Evolutionary conservation across 1,140 invertebrate species (phyloP).

Genomic region (Drosophila saltans): DNA sequence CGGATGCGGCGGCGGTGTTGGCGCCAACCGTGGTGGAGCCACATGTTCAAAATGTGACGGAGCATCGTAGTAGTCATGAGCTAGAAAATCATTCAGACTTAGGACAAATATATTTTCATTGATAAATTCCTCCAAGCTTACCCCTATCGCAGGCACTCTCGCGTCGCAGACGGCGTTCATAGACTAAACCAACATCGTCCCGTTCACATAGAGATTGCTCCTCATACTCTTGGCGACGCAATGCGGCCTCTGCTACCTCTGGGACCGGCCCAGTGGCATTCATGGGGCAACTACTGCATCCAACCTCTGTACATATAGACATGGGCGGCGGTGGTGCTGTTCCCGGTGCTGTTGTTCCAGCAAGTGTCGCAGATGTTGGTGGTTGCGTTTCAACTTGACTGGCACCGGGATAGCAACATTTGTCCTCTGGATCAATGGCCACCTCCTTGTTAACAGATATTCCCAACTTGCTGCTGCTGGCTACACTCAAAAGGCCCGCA

Average conservation of each 20-base stretch:
- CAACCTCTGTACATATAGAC: slow-evolving; percentile 75
- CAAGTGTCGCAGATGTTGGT: slow-evolving; percentile 22
- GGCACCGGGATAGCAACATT: slow-evolving; percentile 66
- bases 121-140: slow-evolving; percentile 25
- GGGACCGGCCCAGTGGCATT: slow-evolving; percentile 32
- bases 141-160: slow-evolving; percentile 66
- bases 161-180: slow-evolving; percentile 68
- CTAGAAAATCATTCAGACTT: neutral
- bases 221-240: slow-evolving; percentile 60
- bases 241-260: slow-evolving; percentile 46
- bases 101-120: neutral
- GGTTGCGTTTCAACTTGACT: slow-evolving; percentile 58
- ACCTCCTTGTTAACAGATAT: slow-evolving; percentile 82
- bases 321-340: slow-evolving; percentile 46
- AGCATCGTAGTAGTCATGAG: slow-evolving; percentile 68
- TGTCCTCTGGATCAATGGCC: slow-evolving; percentile 82
- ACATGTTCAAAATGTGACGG: slow-evolving; percentile 65
- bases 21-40: slow-evolving; percentile 43
- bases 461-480: slow-evolving; percentile 68
- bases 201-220: slow-evolving; percentile 52
- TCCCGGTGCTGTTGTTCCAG: slow-evolving; percentile 16
- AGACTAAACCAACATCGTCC: slow-evolving; percentile 56
- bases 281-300: slow-evolving; percentile 71
- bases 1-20: slow-evolving; percentile 57
- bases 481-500: slow-evolving; percentile 57